Evolutionary conservation across 2,888 invertebrate species (phyloP).

Genomic region (Graphium colonna): DNA sequence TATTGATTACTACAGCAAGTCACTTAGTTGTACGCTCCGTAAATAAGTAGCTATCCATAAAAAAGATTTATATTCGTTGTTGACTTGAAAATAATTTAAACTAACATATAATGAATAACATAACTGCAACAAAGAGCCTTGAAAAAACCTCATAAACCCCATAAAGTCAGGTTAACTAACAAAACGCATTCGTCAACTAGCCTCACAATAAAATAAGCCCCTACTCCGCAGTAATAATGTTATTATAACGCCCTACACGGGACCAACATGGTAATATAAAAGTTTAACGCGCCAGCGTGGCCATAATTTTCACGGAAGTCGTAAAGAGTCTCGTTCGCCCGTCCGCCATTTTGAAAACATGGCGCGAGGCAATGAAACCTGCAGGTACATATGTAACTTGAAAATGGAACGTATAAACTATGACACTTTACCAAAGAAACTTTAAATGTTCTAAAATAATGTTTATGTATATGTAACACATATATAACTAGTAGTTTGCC

Average conservation of each 20-base stretch:
- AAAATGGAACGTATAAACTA: slow-evolving; percentile 1
- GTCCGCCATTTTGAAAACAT: slow-evolving; percentile 60
- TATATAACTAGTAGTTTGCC: too few relatives aligned
- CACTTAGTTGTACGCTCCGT: too few relatives aligned
- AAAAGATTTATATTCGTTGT: too few relatives aligned
- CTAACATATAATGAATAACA: too few relatives aligned
- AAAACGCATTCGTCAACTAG: slow-evolving; percentile 22
- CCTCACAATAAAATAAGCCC: slow-evolving; percentile 26
- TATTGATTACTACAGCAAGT: too few relatives aligned
- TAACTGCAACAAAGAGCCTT: too few relatives aligned
- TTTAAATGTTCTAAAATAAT: too few relatives aligned
- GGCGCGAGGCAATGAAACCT: slow-evolving; percentile 58
- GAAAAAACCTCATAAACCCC: neutral
- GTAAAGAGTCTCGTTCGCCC: slow-evolving; percentile 59
- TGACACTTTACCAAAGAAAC: neutral
- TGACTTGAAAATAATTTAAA: slow-evolving; percentile 29
- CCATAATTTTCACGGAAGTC: slow-evolving; percentile 70
- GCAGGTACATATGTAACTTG: slow-evolving; percentile 15
- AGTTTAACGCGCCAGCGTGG: slow-evolving; percentile 65
- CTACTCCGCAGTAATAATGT: slow-evolving; percentile 45
- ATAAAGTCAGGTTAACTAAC: slow-evolving; percentile 10
- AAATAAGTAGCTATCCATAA: too few relatives aligned
- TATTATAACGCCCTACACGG: slow-evolving; percentile 46
- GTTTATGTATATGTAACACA: too few relatives aligned
- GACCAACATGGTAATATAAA: slow-evolving; percentile 55